phyloP scores from a whole-genome alignment of 2,888 invertebrate species.

The Dicranocentrus wangi region DNA sequence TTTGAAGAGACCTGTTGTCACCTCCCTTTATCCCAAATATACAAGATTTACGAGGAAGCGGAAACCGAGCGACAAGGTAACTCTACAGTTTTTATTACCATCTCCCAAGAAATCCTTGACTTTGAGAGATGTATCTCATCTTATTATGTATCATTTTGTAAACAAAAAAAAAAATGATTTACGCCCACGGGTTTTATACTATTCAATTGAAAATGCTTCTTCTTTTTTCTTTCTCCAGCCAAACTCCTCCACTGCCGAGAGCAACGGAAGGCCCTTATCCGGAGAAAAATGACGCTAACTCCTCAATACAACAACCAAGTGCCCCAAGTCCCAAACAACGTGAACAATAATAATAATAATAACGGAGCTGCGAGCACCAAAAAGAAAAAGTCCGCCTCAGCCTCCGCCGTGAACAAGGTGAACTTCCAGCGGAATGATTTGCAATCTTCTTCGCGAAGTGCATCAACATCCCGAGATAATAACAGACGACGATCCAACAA shows the following conservation, averaged over 20 bases:
- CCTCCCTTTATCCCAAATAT: conserved; percentile 72
- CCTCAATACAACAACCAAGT: conserved; percentile 4
- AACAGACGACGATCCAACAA: conserved; percentile 31
- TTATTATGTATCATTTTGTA: no score
- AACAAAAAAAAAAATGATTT: no score
- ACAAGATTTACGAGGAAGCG: conserved; percentile 73
- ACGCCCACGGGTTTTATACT: not conserved
- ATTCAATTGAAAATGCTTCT: not conserved
- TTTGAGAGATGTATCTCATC: no score
- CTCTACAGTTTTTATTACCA: not conserved
- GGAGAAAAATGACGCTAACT: conserved; percentile 25
- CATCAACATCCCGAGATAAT: conserved; percentile 44
- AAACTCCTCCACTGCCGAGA: conserved; percentile 73
- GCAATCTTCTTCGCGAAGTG: conserved; percentile 46
- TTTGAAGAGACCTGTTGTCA: conserved; percentile 74
- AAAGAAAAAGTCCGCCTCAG: conserved; percentile 57
- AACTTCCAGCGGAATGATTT: conserved; percentile 61
- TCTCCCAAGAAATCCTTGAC: no score
- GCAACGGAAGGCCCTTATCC: conserved; percentile 61
- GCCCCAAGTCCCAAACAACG: no score
- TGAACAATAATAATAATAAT: no score
- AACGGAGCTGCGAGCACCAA: conserved; percentile 38
- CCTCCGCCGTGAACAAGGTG: conserved; percentile 50
- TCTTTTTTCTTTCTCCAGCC: conserved; percentile 65
- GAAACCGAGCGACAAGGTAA: conserved; percentile 73